These are phyloP conservation scores for Dermatemys mawii DNA, from an alignment of 2,113 vertebrate species.

Conservation along the genomic window DNA sequence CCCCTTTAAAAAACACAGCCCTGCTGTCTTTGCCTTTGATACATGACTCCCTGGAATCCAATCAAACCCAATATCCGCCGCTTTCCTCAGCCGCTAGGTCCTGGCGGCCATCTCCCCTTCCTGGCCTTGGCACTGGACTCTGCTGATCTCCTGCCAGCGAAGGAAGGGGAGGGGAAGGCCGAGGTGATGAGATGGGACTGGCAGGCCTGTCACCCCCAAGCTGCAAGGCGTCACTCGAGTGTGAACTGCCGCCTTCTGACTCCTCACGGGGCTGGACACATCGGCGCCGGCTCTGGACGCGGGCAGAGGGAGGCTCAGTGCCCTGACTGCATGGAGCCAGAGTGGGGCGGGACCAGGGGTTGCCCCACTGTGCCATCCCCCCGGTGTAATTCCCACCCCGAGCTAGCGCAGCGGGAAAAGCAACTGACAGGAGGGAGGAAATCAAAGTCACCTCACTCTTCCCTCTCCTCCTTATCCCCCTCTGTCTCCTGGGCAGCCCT, in stretches of 20 bases:
- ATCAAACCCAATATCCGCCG: accelerated
- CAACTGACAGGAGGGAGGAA: background rate
- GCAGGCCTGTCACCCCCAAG: background rate
- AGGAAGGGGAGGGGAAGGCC: background rate
- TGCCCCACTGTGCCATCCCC: background rate
- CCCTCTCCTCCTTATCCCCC: background rate
- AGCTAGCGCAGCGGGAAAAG: background rate
- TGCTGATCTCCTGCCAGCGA: background rate
- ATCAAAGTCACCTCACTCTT: background rate
- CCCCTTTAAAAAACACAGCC: too few relatives aligned
- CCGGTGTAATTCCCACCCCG: background rate
- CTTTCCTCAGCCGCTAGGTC: background rate
- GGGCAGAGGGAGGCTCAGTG: background rate
- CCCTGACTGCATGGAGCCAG: background rate
- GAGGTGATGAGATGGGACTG: background rate
- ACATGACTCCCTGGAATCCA: background rate
- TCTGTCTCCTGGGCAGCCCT: background rate
- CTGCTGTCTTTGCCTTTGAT: background rate
- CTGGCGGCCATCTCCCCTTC: accelerated
- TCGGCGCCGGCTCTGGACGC: background rate
- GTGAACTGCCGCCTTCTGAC: background rate
- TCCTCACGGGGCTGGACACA: background rate
- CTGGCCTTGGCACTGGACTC: background rate
- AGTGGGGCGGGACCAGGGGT: background rate
- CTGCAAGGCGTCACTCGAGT: background rate